phyloP scores from a whole-genome alignment of 1,140 invertebrate genomes.

The Pinna nobilis region DNA sequence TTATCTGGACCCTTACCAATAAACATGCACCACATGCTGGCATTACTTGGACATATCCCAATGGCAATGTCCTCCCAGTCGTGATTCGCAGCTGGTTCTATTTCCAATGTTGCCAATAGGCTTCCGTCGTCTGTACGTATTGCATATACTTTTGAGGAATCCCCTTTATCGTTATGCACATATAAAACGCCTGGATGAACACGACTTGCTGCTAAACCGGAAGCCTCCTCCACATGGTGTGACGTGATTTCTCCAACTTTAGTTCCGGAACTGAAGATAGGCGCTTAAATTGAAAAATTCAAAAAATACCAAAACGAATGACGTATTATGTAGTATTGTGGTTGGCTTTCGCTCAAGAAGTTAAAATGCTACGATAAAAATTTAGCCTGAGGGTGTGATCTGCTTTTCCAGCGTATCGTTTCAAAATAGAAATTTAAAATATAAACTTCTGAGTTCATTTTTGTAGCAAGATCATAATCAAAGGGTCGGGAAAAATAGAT shows the following conservation, averaged over 20 bases:
- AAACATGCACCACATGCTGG: slow-evolving; percentile 38
- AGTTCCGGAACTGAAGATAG: slow-evolving; percentile 17
- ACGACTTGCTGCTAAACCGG: slow-evolving; percentile 43
- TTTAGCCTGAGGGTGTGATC: too few species aligned
- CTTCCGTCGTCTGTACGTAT: slow-evolving; percentile 27
- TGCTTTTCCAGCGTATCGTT: too few species aligned
- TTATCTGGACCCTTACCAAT: slow-evolving; percentile 28
- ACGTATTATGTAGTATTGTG: too few species aligned
- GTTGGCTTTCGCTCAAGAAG: too few species aligned
- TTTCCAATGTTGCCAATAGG: slow-evolving; percentile 27
- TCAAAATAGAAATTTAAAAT: too few species aligned
- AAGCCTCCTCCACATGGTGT: slow-evolving; percentile 34
- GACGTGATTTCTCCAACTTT: slow-evolving; percentile 17
- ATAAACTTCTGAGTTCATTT: too few species aligned
- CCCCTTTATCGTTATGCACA: slow-evolving; percentile 43
- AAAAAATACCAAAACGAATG: too few species aligned
- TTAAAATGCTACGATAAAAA: too few species aligned
- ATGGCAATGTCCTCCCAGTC: slow-evolving; percentile 52
- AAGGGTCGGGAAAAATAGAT: too few species aligned
- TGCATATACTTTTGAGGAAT: slow-evolving; percentile 25
- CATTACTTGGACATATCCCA: slow-evolving; percentile 31
- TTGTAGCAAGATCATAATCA: too few species aligned
- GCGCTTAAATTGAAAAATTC: too few species aligned
- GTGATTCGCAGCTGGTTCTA: slow-evolving; percentile 20
- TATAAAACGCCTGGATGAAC: slow-evolving; percentile 33